Base-by-base conservation (phyloP, 2,113 vertebrate species). In the Rousettus leschenaultii region DNA sequence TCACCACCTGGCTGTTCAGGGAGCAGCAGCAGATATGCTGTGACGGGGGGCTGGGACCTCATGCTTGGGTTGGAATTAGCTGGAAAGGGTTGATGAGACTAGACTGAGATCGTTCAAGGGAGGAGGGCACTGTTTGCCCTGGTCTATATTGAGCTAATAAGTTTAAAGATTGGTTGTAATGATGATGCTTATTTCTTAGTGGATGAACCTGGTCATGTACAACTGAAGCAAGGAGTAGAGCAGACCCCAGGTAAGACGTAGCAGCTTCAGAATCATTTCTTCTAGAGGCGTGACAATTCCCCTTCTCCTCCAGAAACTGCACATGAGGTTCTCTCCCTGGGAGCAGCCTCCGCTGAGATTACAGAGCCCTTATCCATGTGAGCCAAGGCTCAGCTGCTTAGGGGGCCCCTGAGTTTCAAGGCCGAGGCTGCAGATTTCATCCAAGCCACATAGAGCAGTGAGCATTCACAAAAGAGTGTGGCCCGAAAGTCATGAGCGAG, bases 181-280 rank as follows among this genome's bases (percentile, higher is more conserved):
- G 6, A 74, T 28, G 48, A 68, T 79, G 51, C 7, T 96, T 96
- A 5, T 95, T 86, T 96, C 75, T 48, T 80, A 98, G 97, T 98
- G 98, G 98, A 96, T 98, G 97, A 97, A 91, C 89, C 91, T 98
- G 61, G 94, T 96, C 68, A 98, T 98, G 98, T 98, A 98, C 87
- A 96, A 53, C 89, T 98, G 83, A 98, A 45, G 19, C 16, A 18
- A 66, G 45, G 10, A 33, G 2, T 0, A 13, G n/a, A 77, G 43
- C 48, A 35, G 59, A 73, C 59, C 35, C 61, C n/a, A 97, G 95
- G 93, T 96, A 91, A 91, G 95, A 74, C 22, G 51, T 3, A 12
- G 6, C 0, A 5, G 18, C 19, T 68, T 75, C 10, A 0, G 21
- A 48, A 70, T 79, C 35, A 22, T 71, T 82, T 75, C 57, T 28